Evolutionary conservation across 2,797 vertebrate species (phyloP).

Genomic region (Micrastur ruficollis): DNA sequence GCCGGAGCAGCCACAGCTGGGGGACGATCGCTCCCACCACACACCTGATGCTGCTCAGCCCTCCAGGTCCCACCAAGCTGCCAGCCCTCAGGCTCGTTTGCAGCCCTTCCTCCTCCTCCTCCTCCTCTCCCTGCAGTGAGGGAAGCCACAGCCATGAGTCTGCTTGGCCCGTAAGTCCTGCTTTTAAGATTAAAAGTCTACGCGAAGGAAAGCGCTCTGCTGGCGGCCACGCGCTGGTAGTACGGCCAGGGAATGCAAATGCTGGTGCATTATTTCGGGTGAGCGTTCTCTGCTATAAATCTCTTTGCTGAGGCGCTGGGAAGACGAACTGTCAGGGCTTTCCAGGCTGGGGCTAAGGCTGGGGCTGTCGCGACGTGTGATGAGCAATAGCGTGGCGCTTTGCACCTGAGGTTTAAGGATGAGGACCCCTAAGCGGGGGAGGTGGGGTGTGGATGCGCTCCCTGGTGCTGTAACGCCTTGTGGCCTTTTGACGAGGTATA

Average conservation of each 20-base stretch:
- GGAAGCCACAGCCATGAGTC: not conserved
- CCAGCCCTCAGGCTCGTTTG: not conserved
- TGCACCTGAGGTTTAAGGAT: rapidly evolving
- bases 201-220: not conserved
- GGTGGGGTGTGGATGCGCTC: not conserved
- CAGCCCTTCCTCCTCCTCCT: not conserved
- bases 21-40: not conserved
- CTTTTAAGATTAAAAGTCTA: not conserved
- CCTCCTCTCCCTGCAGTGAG: rapidly evolving
- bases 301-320: rapidly evolving
- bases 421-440: rapidly evolving
- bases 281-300: not conserved
- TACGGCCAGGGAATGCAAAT: not conserved
- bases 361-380: rapidly evolving
- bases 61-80: rapidly evolving
- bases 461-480: rapidly evolving
- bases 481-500: rapidly evolving
- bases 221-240: rapidly evolving
- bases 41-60: not conserved
- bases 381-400: rapidly evolving
- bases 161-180: not conserved
- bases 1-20: not conserved
- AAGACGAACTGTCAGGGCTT: rapidly evolving
- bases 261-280: not conserved
- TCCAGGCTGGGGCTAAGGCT: not conserved